phyloP scores from a whole-genome alignment of 1,140 invertebrate genomes.

The Camponotus vicinus region DNA sequence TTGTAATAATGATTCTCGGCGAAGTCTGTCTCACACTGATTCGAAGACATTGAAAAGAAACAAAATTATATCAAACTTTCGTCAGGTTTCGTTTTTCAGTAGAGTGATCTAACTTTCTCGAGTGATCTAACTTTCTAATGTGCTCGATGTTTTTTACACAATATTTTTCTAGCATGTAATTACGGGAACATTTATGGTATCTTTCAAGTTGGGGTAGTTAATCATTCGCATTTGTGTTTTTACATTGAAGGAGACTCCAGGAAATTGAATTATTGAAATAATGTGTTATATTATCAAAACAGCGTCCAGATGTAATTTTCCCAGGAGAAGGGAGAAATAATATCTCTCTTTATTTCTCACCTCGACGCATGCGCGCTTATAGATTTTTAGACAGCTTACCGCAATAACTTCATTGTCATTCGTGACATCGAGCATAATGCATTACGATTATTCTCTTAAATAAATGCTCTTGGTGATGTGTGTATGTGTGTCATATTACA shows the following conservation, averaged over 20 bases:
- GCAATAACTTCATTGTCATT: not conserved
- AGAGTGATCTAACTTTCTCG: not conserved
- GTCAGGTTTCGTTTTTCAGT: not conserved
- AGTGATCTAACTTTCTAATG: not conserved
- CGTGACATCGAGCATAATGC: not conserved
- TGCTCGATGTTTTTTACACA: not conserved
- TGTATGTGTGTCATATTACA: no score
- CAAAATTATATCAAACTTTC: not conserved
- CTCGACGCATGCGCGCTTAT: slow-evolving; percentile 3
- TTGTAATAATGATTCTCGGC: slow-evolving; percentile 26
- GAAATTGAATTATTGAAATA: slow-evolving; percentile 34
- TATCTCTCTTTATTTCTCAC: not conserved
- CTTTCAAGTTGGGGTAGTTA: not conserved
- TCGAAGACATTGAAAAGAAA: not conserved
- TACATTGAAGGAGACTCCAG: not conserved
- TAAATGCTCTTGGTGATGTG: not conserved
- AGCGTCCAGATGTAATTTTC: not conserved
- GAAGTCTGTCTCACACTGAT: not conserved
- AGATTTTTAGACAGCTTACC: not conserved
- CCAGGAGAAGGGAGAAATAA: not conserved
- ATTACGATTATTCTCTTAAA: not conserved
- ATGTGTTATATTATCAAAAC: not conserved
- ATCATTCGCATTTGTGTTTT: not conserved
- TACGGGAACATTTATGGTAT: not conserved
- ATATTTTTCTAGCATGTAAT: not conserved